Base-by-base conservation (phyloP, 1,140 invertebrate genomes). In the Zophobas morio region DNA sequence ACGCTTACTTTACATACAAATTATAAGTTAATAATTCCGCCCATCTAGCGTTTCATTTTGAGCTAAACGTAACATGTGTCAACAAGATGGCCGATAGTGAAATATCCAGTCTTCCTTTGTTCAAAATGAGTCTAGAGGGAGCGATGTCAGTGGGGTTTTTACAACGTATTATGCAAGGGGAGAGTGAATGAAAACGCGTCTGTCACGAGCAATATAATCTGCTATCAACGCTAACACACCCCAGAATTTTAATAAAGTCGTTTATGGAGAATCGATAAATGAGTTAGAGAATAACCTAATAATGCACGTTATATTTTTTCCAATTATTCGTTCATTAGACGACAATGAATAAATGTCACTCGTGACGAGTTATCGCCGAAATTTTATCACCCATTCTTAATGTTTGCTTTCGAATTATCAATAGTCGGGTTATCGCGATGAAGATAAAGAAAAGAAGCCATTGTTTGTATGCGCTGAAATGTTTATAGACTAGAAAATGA, bases 121-220 rank as follows among this genome's bases (percentile, higher is more conserved):
- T 79, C 75, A 39, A 56, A 76, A 72, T 70, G 37, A 70, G 66
- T 66, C 75, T 77, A 53, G 66, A 70, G 63, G 75, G 75, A 39
- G 76, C 53, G 70, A 57, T 56, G 75, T 70, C 74, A 71, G 60
- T 53, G 63, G 78, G 77, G 74, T 79, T 79, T 76, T 75, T 74
- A 75, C 42, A 70, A 1, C 20, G 47, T 73, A 76, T 79, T 79
- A 76, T 60, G 73, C 46, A 72, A 74, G 75, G 75, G 76, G 73
- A 72, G 77, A 78, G 70, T 78, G 78, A 81, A 79, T 79, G 80
- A 79, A 81, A 79, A 78, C 78, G 78, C 73, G 80, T 81, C 80
- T 79, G 78, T 81, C 80, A 80, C 80, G 74, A 78, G 78, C 80
- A 81, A 81, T 81, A 77, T 81, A 81, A 80, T 81, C 78, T 75